Evolutionary conservation across 2,113 vertebrate genomes (phyloP).

Genomic region (Pogonocichla stellata): DNA sequence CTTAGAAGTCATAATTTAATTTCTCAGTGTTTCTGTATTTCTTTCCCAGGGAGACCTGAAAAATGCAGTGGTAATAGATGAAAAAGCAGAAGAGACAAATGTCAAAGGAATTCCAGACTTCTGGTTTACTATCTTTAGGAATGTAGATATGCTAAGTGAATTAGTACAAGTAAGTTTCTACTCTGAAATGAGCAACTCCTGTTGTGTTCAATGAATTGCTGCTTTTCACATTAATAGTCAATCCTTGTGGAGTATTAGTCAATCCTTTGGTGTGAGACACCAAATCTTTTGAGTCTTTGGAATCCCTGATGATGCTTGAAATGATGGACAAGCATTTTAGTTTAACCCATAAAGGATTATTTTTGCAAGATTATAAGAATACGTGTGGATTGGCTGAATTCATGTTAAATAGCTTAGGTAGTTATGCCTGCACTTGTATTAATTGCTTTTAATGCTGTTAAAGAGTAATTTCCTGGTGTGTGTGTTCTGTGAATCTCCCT

Average conservation of each 20-base stretch:
- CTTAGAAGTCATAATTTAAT: background rate
- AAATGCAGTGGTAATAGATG: conserved; percentile 86
- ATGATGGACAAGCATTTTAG: background rate
- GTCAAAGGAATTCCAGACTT: conserved; percentile 95
- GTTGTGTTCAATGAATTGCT: background rate
- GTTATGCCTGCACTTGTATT: background rate
- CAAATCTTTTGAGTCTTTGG: background rate
- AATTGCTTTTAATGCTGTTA: background rate
- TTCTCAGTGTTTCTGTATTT: background rate
- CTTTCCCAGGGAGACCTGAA: conserved; percentile 84
- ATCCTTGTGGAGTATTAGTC: background rate
- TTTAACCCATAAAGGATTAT: background rate
- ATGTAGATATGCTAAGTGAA: conserved; percentile 95
- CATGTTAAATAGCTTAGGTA: background rate
- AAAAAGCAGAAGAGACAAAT: conserved; percentile 82
- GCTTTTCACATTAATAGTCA: background rate
- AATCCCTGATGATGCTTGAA: background rate
- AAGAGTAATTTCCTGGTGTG: background rate
- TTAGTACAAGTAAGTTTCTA: conserved; percentile 86
- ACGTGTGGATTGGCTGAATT: background rate
- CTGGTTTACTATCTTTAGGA: conserved; percentile 97
- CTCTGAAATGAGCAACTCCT: background rate
- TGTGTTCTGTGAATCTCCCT: background rate
- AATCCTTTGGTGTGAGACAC: background rate
- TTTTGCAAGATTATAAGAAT: background rate